Evolutionary conservation across 1,140 invertebrate genomes (phyloP).

Genomic region (Trinorchestia longiramus): DNA sequence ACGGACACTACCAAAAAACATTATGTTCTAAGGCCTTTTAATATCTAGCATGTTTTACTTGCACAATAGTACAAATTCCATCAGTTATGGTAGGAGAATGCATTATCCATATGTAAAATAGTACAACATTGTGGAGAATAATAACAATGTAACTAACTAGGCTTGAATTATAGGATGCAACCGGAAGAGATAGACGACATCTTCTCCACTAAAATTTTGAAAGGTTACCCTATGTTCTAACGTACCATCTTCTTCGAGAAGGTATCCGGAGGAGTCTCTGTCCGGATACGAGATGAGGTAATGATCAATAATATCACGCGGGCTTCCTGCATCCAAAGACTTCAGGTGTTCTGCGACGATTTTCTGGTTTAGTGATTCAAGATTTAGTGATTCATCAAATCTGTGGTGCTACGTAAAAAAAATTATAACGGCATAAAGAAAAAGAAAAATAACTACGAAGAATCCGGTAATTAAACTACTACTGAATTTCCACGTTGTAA

Average conservation of each 20-base stretch:
- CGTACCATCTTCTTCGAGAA: slow-evolving; percentile 85
- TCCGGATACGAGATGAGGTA: not conserved
- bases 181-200: too few species aligned
- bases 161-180: too few species aligned
- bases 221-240: not conserved
- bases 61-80: too few species aligned
- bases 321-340: not conserved
- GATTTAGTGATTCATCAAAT: not conserved
- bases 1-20: too few species aligned
- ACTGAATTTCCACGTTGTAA: not conserved
- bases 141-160: too few species aligned
- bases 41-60: too few species aligned
- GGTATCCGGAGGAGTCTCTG: slow-evolving; percentile 76
- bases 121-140: too few species aligned
- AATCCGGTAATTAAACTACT: not conserved
- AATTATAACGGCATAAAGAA: not conserved
- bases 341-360: not conserved
- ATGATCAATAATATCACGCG: not conserved
- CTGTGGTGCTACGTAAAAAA: not conserved
- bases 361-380: not conserved
- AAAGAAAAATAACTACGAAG: not conserved
- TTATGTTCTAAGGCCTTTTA: too few species aligned
- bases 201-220: too few species aligned
- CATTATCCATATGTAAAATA: too few species aligned
- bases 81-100: too few species aligned